Evolutionary conservation across 2,113 vertebrate genomes (phyloP).

Genomic region (Nasalis larvatus): DNA sequence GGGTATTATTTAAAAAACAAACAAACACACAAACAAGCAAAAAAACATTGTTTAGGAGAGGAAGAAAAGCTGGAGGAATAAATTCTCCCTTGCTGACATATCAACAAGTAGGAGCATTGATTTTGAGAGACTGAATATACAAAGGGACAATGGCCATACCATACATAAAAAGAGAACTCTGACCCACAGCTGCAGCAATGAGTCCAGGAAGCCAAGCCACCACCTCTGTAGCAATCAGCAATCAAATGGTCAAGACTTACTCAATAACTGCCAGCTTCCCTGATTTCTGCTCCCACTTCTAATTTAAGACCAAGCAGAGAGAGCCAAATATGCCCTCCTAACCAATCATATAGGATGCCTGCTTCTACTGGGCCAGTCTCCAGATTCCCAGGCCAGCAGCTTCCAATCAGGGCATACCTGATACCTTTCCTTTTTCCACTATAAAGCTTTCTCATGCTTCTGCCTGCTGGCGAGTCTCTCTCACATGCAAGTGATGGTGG

Average conservation of each 20-base stretch:
- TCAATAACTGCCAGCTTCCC: not conserved
- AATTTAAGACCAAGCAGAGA: not conserved
- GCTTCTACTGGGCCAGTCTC: not conserved
- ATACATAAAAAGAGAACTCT: not conserved
- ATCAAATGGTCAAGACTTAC: not conserved
- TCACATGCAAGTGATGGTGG: not conserved
- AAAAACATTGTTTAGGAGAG: not conserved
- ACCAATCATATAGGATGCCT: too few relatives aligned
- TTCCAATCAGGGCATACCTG: too few relatives aligned
- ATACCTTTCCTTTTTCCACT: not conserved
- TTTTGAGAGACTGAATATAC: not conserved
- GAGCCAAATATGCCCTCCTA: not conserved
- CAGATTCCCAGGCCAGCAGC: not conserved
- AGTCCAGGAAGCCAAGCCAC: not conserved
- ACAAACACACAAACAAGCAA: not conserved
- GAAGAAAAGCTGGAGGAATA: not conserved
- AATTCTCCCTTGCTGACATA: not conserved
- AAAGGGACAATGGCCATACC: not conserved
- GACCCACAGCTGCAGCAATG: not conserved
- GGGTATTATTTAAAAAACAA: not conserved
- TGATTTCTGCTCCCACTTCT: not conserved
- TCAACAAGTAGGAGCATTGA: not conserved
- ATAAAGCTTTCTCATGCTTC: not conserved
- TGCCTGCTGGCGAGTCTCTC: not conserved
- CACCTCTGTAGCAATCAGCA: not conserved